These are phyloP conservation scores for Eilema depressum DNA, from an alignment of 2,888 invertebrate genomes.

Conservation along the genomic window DNA sequence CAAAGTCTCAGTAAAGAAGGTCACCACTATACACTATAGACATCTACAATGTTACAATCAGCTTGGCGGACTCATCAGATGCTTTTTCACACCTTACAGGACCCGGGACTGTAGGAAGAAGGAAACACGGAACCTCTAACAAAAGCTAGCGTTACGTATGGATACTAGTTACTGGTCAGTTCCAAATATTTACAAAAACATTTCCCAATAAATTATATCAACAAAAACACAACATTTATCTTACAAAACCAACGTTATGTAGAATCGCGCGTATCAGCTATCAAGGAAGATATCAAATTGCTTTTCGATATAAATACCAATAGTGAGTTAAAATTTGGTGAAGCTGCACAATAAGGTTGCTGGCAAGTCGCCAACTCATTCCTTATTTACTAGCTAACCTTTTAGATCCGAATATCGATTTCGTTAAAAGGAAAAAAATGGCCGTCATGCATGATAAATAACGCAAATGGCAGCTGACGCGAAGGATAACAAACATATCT, in stretches of 20 bases:
- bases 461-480: neutral
- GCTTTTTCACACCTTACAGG: too few species aligned
- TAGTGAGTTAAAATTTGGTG: slow-evolving; percentile 3
- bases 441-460: neutral
- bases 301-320: neutral
- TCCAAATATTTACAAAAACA: neutral
- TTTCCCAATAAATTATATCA: neutral
- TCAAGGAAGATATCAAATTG: neutral
- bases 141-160: too few species aligned
- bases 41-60: too few species aligned
- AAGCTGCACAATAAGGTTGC: neutral
- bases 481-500: neutral
- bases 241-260: neutral
- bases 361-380: slow-evolving; percentile 1
- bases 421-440: slow-evolving; percentile 9
- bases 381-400: neutral
- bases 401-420: slow-evolving; percentile 8
- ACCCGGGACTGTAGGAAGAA: too few species aligned
- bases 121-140: too few species aligned
- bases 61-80: too few species aligned
- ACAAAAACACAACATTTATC: neutral
- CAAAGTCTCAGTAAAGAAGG: too few species aligned
- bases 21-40: too few species aligned
- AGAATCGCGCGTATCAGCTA: neutral
- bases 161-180: neutral